phyloP scores from a whole-genome alignment of 1,140 invertebrate genomes.

The Danaus plexippus region DNA sequence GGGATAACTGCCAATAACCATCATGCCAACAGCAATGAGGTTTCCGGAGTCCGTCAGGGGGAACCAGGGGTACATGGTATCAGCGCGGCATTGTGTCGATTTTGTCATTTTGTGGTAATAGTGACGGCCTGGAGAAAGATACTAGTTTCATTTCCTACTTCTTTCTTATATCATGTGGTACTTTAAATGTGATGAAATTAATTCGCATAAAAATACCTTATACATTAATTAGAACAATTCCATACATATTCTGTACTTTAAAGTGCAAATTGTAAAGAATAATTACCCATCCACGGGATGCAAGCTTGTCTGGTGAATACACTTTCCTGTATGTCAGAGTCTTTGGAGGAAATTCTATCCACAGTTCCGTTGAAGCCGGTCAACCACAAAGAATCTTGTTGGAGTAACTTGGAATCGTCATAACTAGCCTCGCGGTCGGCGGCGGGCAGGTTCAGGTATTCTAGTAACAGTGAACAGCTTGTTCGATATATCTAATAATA shows the following conservation, averaged over 20 bases:
- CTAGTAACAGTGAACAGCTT: conserved; percentile 8
- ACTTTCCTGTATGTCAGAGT: conserved; percentile 23
- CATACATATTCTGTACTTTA: not conserved
- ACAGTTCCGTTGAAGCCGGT: conserved; percentile 33
- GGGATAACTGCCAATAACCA: conserved; percentile 29
- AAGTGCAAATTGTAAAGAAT: conserved; percentile 3
- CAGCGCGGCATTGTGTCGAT: conserved; percentile 20
- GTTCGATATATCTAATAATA: too few species aligned
- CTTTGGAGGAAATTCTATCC: conserved; percentile 23
- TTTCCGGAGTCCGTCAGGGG: conserved; percentile 26
- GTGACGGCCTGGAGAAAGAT: conserved; percentile 38
- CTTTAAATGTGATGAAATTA: not conserved
- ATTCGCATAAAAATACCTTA: not conserved
- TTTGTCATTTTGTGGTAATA: conserved; percentile 53
- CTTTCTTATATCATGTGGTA: not conserved
- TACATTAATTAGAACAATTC: too few species aligned
- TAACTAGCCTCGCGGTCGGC: conserved; percentile 12
- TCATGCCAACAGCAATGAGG: conserved; percentile 32
- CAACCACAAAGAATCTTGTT: conserved; percentile 36
- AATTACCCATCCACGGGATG: conserved; percentile 51
- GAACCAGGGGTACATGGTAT: conserved; percentile 39
- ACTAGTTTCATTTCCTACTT: not conserved
- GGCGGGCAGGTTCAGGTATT: conserved; percentile 14
- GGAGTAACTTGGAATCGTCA: conserved; percentile 14
- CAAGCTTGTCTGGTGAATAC: conserved; percentile 49